Evolutionary conservation across 2,797 vertebrate genomes (phyloP), one percentile per base, ranked within the genome.

Genomic region (Malacoctenus gilli): DNA sequence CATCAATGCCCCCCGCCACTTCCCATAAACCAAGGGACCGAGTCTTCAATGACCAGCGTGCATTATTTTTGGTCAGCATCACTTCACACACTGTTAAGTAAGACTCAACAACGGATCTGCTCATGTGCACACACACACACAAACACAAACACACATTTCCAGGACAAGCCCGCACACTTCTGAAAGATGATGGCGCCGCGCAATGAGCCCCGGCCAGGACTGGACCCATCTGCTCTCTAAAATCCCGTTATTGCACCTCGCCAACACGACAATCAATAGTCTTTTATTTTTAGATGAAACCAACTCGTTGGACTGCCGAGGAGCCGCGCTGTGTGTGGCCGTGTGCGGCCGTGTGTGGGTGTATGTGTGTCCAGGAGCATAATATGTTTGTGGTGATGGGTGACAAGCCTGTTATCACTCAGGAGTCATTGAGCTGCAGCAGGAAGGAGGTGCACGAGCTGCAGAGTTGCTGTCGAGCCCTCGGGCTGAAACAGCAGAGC

Each of bases 401-500:
- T 19, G 34, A 59, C 40, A 48, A 65, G 59, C 19, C 22, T 0
- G 58, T 77, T 83, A 77, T 87, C 72, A 14, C 57, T 77, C 35
- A 14, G 50, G 39, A 70, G 68, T 61, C 61, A 49, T 75, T 56
- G 72, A 72, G 79, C 74, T 59, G 68, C 13, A 0, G 68, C 57
- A 56, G 63, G 54, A 66, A 64, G 61, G 67, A 71, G 57, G 25
- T 15, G 58, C 55, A 59, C 30, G 41, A 61, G 59, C 56, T 61
- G 62, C 38, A 41, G 68, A 76, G 70, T 62, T 39, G 68, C 60
- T 64, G 68, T 80, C 47, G 34, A 62, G 64, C 69, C 79, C 57
- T 53, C 28, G 10, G 68, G 81, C 67, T 68, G 65, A 64, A 49
- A 36, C 34, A 3, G 10, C 57, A 32, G 69, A 67, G 59, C 44